These are phyloP conservation scores for Hormaphis cornu DNA, from an alignment of 1,140 invertebrate species.

Conservation along the genomic window DNA sequence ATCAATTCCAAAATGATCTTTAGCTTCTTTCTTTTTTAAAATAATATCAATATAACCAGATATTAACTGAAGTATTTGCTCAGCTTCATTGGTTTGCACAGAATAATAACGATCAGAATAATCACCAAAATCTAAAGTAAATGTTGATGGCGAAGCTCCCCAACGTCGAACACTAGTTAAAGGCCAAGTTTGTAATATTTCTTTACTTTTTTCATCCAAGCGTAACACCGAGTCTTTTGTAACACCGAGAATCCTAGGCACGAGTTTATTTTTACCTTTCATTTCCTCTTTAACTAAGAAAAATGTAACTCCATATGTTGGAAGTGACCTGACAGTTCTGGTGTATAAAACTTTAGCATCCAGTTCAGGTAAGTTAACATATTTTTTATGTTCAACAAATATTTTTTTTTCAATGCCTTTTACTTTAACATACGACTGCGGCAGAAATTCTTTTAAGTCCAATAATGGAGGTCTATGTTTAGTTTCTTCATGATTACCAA, in stretches of 20 bases:
- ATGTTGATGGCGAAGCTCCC: slow-evolving; percentile 96
- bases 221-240: slow-evolving; percentile 95
- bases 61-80: slow-evolving; percentile 95
- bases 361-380: slow-evolving; percentile 69
- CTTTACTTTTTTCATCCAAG: slow-evolving; percentile 94
- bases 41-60: slow-evolving; percentile 99
- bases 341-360: slow-evolving; percentile 95
- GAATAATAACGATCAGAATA: slow-evolving; percentile 97
- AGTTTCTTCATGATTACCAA: slow-evolving; percentile 83
- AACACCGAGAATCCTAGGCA: slow-evolving; percentile 90
- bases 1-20: slow-evolving; percentile 94
- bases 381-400: slow-evolving; percentile 77
- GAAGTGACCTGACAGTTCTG: slow-evolving; percentile 80
- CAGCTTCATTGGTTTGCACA: slow-evolving; percentile 94
- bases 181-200: slow-evolving; percentile 88
- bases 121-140: slow-evolving; percentile 97
- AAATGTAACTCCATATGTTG: slow-evolving; percentile 97
- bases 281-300: slow-evolving; percentile 98
- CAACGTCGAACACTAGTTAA: slow-evolving; percentile 90
- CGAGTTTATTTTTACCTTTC: slow-evolving; percentile 94
- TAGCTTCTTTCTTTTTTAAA: slow-evolving; percentile 87
- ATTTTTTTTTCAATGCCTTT: slow-evolving; percentile 96
- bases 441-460: slow-evolving; percentile 85
- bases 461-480: slow-evolving; percentile 91
- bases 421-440: slow-evolving; percentile 85